Base-by-base conservation (phyloP, 2,888 invertebrate genomes). In the Cosmia pyralina region DNA sequence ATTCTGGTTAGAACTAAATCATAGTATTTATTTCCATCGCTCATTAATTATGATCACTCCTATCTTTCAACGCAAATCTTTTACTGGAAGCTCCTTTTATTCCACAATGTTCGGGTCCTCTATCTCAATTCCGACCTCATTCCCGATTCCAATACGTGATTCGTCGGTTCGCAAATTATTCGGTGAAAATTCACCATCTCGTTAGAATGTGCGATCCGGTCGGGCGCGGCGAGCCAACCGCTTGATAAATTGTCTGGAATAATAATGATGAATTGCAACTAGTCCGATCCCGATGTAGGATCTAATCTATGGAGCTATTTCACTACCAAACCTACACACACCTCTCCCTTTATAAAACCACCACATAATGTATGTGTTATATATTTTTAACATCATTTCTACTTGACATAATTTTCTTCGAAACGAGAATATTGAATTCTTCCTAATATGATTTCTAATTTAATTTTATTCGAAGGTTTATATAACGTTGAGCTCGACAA, bases 231-330 rank as follows among this genome's bases (percentile, higher is more conserved):
- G 94, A 94, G 94, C 96, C 94, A 95, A 95, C 95, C 96, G 95
- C 95, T 95, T 96, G 96, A 96, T 96, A 96, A 96, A 96, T 96
- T 95, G 96, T 95, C 95, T 95, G 96, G 96, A 96, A 96, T 96
- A 96, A 96, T 96, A 96, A 96, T 96, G 96, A 96, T 96, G 95
- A 95, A 96, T 96, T 96, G 96, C 96, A 95, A 94, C 96, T 95
- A 94, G 92, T 89, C 90, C 91, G 92, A 90, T 92, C 91, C 92
- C 89, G 89, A 92, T 94, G 93, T 93, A 92, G 89, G 91, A 93
- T 92, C 93, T 93, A 94, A 94, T 94, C 93, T 94, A 92, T 92
- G 91, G 90, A 90, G 87, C 90, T 89, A 90, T 92, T 93, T 91
- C 88, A 90, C 88, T 82, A 80, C 86, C 84, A 81, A 82, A 80